phyloP scores from a whole-genome alignment of 2,797 vertebrate genomes.

The Psittacula echo region DNA sequence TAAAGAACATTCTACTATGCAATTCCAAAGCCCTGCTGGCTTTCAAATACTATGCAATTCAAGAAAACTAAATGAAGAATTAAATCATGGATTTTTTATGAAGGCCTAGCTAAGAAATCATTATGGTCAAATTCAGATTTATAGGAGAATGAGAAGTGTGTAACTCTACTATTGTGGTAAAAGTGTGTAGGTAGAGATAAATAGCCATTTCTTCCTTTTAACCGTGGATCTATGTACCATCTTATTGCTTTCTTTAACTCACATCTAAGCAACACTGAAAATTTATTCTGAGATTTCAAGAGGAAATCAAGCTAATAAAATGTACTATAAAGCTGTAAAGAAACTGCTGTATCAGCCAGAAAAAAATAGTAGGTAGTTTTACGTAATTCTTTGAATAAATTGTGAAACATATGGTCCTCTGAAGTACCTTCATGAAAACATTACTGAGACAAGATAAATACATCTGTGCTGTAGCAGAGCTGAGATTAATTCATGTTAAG shows the following conservation, averaged over 20 bases:
- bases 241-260: background rate
- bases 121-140: background rate
- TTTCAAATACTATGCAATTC: background rate
- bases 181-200: background rate
- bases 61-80: background rate
- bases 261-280: background rate
- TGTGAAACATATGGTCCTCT: slow-evolving; percentile 13
- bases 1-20: background rate
- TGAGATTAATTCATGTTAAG: slow-evolving; percentile 15
- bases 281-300: slow-evolving; percentile 2
- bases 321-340: slow-evolving; percentile 14
- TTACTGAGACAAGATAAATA: background rate
- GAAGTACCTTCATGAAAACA: slow-evolving; percentile 18
- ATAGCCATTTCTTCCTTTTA: background rate
- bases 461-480: slow-evolving; percentile 29
- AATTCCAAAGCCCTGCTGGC: background rate
- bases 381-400: slow-evolving; percentile 26
- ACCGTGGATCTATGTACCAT: background rate
- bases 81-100: background rate
- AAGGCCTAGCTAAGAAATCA: background rate
- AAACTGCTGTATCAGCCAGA: background rate
- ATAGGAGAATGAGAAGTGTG: background rate
- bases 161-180: background rate
- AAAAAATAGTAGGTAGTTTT: slow-evolving; percentile 28
- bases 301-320: background rate